Evolutionary conservation across 1,140 invertebrate species (phyloP), one percentile per base, ranked within the genome.

Genomic region (Apis cerana): DNA sequence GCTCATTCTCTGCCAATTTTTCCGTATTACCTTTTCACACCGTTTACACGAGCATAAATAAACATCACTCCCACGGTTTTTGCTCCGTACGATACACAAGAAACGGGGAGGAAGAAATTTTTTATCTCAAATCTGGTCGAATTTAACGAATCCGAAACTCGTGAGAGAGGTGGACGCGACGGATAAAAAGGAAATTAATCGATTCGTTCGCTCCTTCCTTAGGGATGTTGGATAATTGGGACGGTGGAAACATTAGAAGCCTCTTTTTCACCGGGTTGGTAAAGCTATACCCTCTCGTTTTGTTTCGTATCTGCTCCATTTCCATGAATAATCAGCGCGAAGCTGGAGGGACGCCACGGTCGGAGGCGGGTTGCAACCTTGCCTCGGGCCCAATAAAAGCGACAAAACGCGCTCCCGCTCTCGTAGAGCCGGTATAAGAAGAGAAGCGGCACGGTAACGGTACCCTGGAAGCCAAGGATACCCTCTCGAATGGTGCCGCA

Each of bases 381-480:
- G 80, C 72, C 71, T 56, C 56, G 65, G 43, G n/a, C 62, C 69
- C 61, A 84, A 84, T 69, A 84, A 84, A 23, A 84, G 69, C 77
- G 54, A 48, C 64, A 67, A 80, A 80, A 83, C 77, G 68, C 21
- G 62, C 43, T 71, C 43, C 61, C 33, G 68, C 58, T 59, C 50
- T 52, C 52, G 12, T 8, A 11, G 74, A 52, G 77, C 62, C 61
- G 78, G 61, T 65, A 54, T 21, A 58, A 64, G 77, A 70, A 56
- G 67, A 56, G 61, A 54, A 79, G 72, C 62, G 52, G 43, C 58
- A 8, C 43, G 64, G 75, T 88, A 88, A 86, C 86, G 86, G 85
- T 88, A 86, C 77, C 75, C 75, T 58, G 50, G 50, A 68, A 79
- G 61, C 75, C 70, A 77, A 86, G 85, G 79, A 84, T 86, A 84